Evolutionary conservation across 2,888 invertebrate species (phyloP), one percentile per base, ranked within the genome.

Genomic region (Heliconius sara): DNA sequence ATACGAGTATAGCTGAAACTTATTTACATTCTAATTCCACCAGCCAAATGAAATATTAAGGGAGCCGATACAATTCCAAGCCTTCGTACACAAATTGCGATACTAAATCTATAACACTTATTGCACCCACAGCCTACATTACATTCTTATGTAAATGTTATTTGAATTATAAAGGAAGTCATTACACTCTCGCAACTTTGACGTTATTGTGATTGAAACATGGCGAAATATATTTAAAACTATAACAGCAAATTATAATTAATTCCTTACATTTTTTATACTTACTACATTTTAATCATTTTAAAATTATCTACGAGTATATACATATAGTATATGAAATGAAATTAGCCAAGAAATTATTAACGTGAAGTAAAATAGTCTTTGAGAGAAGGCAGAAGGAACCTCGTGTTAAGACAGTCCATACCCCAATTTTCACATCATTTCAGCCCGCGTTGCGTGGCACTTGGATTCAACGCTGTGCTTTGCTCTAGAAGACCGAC

Each of bases 141-240:
- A 22, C 65, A 75, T 75, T 68, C 67, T 74, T 68, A 74, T 79
- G 73, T 79, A 75, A 74, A 75, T 68, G 63, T 70, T 75, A 68
- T 79, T 75, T 63, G 43, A 68, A 75, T 66, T 47, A 78, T 66
- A 79, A 76, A 79, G 81, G 79, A 81, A 81, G 79, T 81, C 79
- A 79, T 81, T 79, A 79, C 68, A 68, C 72, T 66, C 79, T 70
- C 74, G 71, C 75, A 79, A 79, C 68, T 75, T 66, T 70, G 66
- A 47, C 67, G 73, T 43, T 79, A 75, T 75, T 79, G 68, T 47
- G 67, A 79, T 71, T 81, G 81, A 63, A 77, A 74, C 43, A 74
- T 81, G 77, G 72, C 66, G 81, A 75, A 81, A 79, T 75, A 52
- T 74, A 63, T 71, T 78, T 78, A 60, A 52, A 73, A 73, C n/a